phyloP scores from a whole-genome alignment of 2,797 vertebrate genomes.

The Limnodromus scolopaceus region DNA sequence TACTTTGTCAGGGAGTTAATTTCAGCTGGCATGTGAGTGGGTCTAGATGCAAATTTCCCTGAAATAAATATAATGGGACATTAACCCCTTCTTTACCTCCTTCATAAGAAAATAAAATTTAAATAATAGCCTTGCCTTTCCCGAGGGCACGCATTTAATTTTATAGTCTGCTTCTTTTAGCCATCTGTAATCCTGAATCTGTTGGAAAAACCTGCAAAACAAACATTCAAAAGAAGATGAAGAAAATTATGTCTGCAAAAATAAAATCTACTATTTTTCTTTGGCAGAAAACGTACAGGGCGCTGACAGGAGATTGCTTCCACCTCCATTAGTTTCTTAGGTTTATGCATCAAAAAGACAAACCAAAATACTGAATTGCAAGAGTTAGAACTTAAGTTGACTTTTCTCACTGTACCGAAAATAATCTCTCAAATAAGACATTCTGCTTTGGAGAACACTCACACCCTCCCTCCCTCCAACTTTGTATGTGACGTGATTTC shows the following conservation, averaged over 20 bases:
- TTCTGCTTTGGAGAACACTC: background rate
- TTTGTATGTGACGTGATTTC: background rate
- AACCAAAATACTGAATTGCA: background rate
- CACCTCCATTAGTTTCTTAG: background rate
- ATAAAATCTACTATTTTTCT: constrained; percentile 13
- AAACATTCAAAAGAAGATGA: background rate
- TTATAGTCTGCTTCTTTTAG: constrained; percentile 33
- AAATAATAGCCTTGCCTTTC: constrained; percentile 26
- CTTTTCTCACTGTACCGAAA: background rate
- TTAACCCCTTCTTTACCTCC: background rate
- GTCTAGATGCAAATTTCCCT: background rate
- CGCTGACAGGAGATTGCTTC: background rate
- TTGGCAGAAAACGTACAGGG: background rate
- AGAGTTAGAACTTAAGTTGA: background rate
- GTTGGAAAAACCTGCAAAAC: constrained; percentile 33
- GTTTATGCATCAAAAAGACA: constrained; percentile 2
- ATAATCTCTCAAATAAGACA: background rate
- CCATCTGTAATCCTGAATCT: constrained; percentile 6
- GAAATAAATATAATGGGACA: background rate
- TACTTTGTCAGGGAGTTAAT: background rate
- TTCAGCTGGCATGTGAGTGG: background rate
- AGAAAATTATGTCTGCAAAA: background rate
- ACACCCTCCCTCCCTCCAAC: background rate
- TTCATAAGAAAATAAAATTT: background rate
- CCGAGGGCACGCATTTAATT: constrained; percentile 31